Percentiles rank a stretch among this genome's conserved stretches.
Evolutionary conservation across 2,888 invertebrate genomes (phyloP).

Genomic region (Zygaena filipendulae): DNA sequence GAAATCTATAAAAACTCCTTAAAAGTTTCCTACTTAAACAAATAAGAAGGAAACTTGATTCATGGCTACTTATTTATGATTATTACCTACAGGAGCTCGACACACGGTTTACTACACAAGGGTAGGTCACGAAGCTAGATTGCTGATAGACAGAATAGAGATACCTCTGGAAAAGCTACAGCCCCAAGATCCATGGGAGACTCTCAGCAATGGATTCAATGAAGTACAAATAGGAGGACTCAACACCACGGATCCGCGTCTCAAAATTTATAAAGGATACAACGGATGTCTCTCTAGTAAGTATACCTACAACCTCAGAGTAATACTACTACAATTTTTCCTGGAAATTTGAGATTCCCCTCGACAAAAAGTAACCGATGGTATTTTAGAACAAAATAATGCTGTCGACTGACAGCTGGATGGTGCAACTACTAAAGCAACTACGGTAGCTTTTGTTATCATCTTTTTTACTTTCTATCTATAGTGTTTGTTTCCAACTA

Average conservation of each 20-base stretch:
- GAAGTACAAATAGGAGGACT: constrained; percentile 90
- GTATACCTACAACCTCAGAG: no score
- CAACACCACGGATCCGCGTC: constrained; percentile 84
- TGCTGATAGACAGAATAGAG: constrained; percentile 80
- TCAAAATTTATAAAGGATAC: constrained; percentile 86
- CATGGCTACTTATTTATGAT: no score
- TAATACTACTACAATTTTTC: not conserved
- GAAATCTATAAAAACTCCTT: not conserved
- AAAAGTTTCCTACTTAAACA: not conserved
- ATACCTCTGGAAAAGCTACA: constrained; percentile 76
- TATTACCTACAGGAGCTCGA: constrained; percentile 74
- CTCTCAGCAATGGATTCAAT: constrained; percentile 75
- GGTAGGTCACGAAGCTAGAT: constrained; percentile 75
- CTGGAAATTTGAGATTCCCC: no score
- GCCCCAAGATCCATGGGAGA: constrained; percentile 75
- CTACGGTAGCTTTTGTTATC: no score
- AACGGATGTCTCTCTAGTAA: constrained; percentile 91
- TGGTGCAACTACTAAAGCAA: no score
- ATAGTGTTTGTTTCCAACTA: not conserved
- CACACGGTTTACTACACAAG: constrained; percentile 80
- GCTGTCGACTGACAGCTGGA: no score
- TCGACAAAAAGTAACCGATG: no score
- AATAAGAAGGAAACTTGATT: no score
- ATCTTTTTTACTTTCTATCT: not conserved
- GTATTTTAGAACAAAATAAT: not conserved